phyloP scores from a whole-genome alignment of 2,797 vertebrate species.

The Cichlasoma orientale region DNA sequence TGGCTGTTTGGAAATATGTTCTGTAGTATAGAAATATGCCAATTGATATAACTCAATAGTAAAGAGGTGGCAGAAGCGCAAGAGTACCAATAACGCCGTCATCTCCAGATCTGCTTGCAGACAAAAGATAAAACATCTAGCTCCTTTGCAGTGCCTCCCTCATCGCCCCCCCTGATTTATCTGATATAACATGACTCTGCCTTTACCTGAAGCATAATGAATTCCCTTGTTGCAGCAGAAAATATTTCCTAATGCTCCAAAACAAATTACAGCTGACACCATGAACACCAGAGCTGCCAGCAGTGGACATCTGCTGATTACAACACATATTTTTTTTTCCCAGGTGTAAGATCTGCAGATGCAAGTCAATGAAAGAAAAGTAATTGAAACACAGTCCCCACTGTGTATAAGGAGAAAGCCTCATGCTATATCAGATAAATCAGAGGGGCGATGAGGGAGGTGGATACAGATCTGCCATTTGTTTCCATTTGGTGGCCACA shows the following conservation, averaged over 20 bases:
- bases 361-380: slow-evolving; percentile 46
- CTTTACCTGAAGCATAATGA: slow-evolving; percentile 34
- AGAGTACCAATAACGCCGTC: neutral
- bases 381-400: slow-evolving; percentile 42
- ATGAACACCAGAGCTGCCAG: slow-evolving; percentile 29
- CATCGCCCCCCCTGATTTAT: slow-evolving; percentile 45
- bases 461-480: slow-evolving; percentile 49
- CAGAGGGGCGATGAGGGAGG: slow-evolving; percentile 25
- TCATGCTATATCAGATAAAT: slow-evolving; percentile 57
- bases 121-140: slow-evolving; percentile 24
- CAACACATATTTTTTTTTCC: slow-evolving; percentile 16
- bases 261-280: slow-evolving; percentile 52
- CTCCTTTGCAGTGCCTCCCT: slow-evolving; percentile 3
- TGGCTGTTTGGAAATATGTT: neutral
- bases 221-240: slow-evolving; percentile 12
- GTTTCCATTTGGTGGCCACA: slow-evolving; percentile 47
- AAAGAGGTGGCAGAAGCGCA: slow-evolving; percentile 7
- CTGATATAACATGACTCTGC: slow-evolving; percentile 39
- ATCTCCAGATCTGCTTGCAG: slow-evolving; percentile 5
- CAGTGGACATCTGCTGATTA: slow-evolving; percentile 49
- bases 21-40: neutral
- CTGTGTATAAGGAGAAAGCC: slow-evolving; percentile 41
- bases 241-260: slow-evolving; percentile 48
- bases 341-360: slow-evolving; percentile 39
- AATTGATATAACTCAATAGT: slow-evolving; percentile 6